Evolutionary conservation across 92 coral and sea anemone genomes (phyloP), one percentile per base, ranked within the genome.

Genomic region (Actinernus sp.): DNA sequence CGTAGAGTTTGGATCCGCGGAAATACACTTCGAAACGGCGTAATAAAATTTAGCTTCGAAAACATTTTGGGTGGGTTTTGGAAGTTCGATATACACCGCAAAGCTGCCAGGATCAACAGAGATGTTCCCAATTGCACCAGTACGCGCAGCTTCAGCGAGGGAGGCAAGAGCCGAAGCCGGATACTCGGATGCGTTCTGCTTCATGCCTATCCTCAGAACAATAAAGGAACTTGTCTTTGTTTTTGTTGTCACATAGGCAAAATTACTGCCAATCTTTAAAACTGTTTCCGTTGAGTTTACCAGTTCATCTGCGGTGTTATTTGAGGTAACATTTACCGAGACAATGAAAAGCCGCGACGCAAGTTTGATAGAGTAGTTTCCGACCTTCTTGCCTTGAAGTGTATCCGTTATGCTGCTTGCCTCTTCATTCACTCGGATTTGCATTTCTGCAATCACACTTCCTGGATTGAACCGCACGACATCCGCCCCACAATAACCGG

Each of bases 191-290:
- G 50, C 60, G 9, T 40, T 40, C 4, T 55, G 41, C 23, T 22
- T 11, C 71, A 70, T 62, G 61, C 86, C 77, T 11, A 84, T 64
- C 13, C 78, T 31, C 29, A 70, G 20, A 1, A 7, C 11, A 4
- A 29, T 21, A 5, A 16, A 31, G 7, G 25, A 18, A 11, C 45
- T 39, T 19, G 17, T 52, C n/a, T 43, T 45, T 47, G 13, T 12
- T 14, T 54, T 11, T 17, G 45, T 2, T 12, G 55, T 43, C 21
- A 57, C 78, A 24, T 16, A 20, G 19, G 5, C 52, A 18, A 45
- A 8, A n/a, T n/a, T n/a, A n/a, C n/a, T n/a, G 4, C 11, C 50
- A 9, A 44, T 18, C 31, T 25, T 9, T 0, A 37, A 25, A 28
- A 70, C 31, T 19, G 20, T 12, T 7, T 31, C 24, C 19, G 28